Evolutionary conservation across 2,113 vertebrate species (phyloP), one percentile per base, ranked within the genome.

Genomic region (Cyanocitta stelleri): DNA sequence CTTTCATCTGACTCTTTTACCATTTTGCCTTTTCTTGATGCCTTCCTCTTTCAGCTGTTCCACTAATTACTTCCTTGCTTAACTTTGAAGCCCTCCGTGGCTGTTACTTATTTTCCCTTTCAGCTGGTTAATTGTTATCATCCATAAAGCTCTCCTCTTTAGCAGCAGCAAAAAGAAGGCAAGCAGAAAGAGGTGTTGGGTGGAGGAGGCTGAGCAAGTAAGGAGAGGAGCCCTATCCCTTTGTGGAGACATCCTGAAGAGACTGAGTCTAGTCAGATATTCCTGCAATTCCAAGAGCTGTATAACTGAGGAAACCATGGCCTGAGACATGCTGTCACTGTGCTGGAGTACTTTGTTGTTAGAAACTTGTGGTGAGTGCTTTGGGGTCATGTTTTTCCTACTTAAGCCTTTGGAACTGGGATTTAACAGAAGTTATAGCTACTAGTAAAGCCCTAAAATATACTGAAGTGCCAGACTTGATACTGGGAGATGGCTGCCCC

Each of bases 21-120:
- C 24, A 73, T 79, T 79, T 75, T 92, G 51, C 58, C 33, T 88
- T 90, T 91, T 89, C 69, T 74, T 55, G 62, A 67, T 78, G 64
- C 30, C 15, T 59, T 92, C 51, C 29, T 79, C 46, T 52, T 87
- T 83, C 62, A 87, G 54, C 84, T 89, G 62, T 54, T 83, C 35
- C 33, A 58, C 92, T 95, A 74, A 95, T 96, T 76, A 89, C 44
- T 95, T 96, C 90, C 85, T 90, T 85, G 67, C 61, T 93, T 95
- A 80, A 76, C 93, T 96, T 91, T 81, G 77, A 94, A 92, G 87
- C 27, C 44, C 43, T 78, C 39, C 1, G 1, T 68, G 63, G 63
- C 49, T 89, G 78, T 87, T 87, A 62, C 3, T 83, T 79, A 72
- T 93, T 87, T 90, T 81, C 52, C 66, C 35, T 95, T 80, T 95